Evolutionary conservation across 2,888 invertebrate species (phyloP).

Genomic region (Cataglyphis cursor): DNA sequence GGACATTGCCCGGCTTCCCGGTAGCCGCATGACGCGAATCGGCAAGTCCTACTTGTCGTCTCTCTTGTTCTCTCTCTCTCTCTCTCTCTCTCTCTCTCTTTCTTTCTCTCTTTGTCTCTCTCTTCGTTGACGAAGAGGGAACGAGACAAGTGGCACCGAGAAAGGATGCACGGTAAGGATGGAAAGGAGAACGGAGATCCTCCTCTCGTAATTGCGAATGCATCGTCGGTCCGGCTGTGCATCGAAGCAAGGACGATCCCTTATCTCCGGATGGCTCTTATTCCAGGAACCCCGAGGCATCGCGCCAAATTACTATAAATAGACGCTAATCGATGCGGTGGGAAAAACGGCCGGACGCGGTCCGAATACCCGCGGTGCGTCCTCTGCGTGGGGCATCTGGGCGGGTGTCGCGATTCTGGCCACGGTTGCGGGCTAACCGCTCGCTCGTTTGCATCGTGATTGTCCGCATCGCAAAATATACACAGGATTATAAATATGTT

Average conservation of each 20-base stretch:
- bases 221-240: constrained; percentile 68
- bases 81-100: background rate
- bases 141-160: constrained; percentile 12
- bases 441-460: constrained; percentile 9
- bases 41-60: constrained; percentile 78
- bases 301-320: constrained; percentile 85
- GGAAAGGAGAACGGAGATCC: constrained; percentile 11
- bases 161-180: constrained; percentile 21
- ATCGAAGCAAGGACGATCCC: constrained; percentile 84
- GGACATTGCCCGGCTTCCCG: constrained; percentile 83
- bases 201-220: constrained; percentile 77
- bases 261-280: constrained; percentile 78
- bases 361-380: constrained; percentile 56
- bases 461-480: background rate
- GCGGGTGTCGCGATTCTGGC: background rate
- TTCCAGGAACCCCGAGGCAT: constrained; percentile 80
- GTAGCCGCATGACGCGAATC: constrained; percentile 85
- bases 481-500: background rate
- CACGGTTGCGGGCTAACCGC: background rate
- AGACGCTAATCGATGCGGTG: constrained; percentile 83
- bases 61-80: background rate
- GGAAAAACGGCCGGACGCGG: constrained; percentile 75
- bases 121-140: background rate
- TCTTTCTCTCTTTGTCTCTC: background rate
- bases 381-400: background rate